Conservation (phyloP, 2,113 vertebrate species). For the Microcebus tavaratra region DNA sequence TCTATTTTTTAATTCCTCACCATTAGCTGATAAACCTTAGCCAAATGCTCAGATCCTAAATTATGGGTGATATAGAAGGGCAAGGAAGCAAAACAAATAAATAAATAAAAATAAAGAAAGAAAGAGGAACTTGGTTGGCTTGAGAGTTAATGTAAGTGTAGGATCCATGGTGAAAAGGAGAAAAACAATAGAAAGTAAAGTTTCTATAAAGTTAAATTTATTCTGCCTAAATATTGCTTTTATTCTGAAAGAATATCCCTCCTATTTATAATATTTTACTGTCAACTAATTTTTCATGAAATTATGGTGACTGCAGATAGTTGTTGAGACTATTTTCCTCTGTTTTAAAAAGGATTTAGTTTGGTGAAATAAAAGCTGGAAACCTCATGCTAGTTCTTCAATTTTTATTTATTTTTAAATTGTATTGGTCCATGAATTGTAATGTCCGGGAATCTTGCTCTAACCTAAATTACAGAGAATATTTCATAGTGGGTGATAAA, state of each 20-base stretch:
- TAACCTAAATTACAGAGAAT: not conserved
- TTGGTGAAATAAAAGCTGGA: not conserved
- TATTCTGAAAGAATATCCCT: not conserved
- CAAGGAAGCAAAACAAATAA: not conserved
- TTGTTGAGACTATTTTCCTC: not conserved
- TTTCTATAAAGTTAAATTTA: not conserved
- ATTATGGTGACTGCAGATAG: not conserved
- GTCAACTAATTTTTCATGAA: constrained; percentile 7
- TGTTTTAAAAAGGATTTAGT: not conserved
- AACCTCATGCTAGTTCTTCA: not conserved
- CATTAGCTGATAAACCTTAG: not conserved
- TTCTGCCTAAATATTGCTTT: not conserved
- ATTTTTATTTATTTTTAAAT: not conserved
- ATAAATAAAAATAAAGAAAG: not conserved
- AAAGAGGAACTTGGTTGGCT: not conserved
- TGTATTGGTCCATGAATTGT: not conserved
- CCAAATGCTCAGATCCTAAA: not conserved
- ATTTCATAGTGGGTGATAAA: not conserved
- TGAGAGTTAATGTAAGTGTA: not conserved
- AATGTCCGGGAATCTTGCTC: not conserved
- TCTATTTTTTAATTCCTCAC: not conserved
- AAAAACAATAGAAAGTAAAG: not conserved
- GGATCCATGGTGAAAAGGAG: not conserved
- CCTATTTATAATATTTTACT: not conserved
- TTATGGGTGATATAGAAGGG: not conserved